Percentiles rank a stretch among this genome's conserved stretches.
Conservation (phyloP, 2,797 vertebrate species). For the Gallinago nigripennis region DNA sequence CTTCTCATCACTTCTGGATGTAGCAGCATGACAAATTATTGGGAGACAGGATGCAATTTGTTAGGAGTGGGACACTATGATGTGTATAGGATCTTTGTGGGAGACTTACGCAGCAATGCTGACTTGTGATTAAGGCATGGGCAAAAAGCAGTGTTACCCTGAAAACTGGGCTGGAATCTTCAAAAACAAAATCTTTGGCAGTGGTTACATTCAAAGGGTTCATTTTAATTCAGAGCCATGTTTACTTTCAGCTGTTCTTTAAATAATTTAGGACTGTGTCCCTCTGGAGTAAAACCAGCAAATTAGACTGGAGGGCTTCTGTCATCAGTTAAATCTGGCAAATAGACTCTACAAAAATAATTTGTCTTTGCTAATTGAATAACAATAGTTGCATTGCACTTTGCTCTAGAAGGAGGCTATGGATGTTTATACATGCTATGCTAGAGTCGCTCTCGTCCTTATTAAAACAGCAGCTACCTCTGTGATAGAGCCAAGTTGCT, state of each 20-base stretch:
- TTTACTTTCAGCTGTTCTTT: neutral
- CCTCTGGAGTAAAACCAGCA: neutral
- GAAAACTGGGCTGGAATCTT: neutral
- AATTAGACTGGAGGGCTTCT: neutral
- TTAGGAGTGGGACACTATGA: neutral
- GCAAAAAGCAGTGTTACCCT: neutral
- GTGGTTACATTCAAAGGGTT: neutral
- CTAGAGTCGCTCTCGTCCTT: neutral
- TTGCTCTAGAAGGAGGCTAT: neutral
- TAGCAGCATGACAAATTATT: neutral
- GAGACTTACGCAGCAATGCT: neutral
- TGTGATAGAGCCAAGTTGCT: neutral
- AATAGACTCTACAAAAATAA: neutral
- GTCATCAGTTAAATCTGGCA: neutral
- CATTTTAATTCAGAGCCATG: neutral
- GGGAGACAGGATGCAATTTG: neutral
- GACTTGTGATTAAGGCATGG: neutral
- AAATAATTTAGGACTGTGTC: neutral
- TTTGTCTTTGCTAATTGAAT: neutral
- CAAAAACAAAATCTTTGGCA: neutral
- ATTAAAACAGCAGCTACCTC: neutral
- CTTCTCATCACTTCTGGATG: neutral
- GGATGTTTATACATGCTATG: neutral
- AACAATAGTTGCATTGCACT: neutral
- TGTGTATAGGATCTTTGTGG: neutral